Evolutionary conservation across 1,140 invertebrate species (phyloP).

Genomic region (Temnothorax nylanderi): DNA sequence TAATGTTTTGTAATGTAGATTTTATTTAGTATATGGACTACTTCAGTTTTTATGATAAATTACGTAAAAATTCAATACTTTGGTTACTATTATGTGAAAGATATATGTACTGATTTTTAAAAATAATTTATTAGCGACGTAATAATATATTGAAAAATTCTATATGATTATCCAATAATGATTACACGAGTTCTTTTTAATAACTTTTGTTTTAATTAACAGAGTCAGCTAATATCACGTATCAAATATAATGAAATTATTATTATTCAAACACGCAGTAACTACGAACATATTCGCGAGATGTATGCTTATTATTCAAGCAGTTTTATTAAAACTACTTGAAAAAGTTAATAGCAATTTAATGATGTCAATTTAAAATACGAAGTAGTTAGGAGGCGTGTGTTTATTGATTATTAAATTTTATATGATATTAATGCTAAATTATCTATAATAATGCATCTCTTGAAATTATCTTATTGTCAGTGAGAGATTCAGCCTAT

Average conservation of each 20-base stretch:
- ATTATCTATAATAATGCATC: not conserved
- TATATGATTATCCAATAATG: not conserved
- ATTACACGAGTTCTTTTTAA: slow-evolving; percentile 9
- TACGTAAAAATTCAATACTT: not conserved
- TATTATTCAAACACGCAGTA: not conserved
- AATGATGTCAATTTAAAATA: not conserved
- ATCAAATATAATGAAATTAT: slow-evolving; percentile 1
- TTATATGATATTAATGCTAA: not conserved
- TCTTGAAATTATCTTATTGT: not conserved
- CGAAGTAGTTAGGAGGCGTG: not conserved
- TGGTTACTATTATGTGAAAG: not conserved
- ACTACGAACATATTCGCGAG: not conserved
- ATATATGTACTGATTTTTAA: not conserved
- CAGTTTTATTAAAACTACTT: not conserved
- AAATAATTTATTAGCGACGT: not conserved
- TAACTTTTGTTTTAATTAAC: not conserved
- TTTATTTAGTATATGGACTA: not conserved
- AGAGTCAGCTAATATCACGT: no score
- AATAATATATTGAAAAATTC: not conserved
- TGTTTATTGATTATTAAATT: slow-evolving; percentile 1
- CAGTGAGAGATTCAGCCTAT: not conserved
- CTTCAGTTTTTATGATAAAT: not conserved
- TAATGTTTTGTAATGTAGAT: not conserved
- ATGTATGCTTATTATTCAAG: not conserved
- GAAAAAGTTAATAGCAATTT: not conserved